Evolutionary conservation across 1,140 invertebrate species (phyloP).

Genomic region (Philotrypesis tridentata): DNA sequence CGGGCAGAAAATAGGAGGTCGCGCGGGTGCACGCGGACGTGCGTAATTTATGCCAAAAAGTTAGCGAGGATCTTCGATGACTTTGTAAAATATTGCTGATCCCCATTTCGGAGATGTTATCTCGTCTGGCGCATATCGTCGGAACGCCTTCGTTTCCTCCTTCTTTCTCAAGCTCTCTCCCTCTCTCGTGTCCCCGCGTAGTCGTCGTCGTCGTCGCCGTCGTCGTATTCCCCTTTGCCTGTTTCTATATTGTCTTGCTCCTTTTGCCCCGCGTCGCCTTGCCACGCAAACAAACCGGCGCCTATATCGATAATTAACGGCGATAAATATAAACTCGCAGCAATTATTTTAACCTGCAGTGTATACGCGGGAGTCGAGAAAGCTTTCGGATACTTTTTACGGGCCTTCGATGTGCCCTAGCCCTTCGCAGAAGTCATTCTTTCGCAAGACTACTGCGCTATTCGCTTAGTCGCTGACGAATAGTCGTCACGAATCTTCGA

Average conservation of each 20-base stretch:
- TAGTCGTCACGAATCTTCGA: too few relatives aligned
- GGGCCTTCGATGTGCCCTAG: too few relatives aligned
- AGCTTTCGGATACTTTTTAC: too few relatives aligned
- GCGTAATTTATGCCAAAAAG: conserved; percentile 68
- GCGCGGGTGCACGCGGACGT: conserved; percentile 33
- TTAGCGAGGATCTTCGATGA: conserved; percentile 70
- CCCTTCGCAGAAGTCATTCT: too few relatives aligned
- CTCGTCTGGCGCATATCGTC: conserved; percentile 61
- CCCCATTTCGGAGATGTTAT: conserved; percentile 64
- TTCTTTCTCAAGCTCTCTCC: conserved; percentile 48
- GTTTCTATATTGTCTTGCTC: conserved; percentile 32
- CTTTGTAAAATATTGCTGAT: conserved; percentile 70
- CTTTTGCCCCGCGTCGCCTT: background rate
- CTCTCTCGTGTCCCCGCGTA: conserved; percentile 32
- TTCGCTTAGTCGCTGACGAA: too few relatives aligned
- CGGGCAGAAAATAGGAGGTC: background rate
- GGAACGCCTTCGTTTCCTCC: conserved; percentile 59
- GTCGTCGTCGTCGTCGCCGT: too few relatives aligned
- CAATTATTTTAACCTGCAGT: background rate
- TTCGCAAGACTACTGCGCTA: too few relatives aligned
- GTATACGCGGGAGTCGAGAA: background rate
- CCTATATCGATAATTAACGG: background rate
- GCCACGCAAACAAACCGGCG: background rate
- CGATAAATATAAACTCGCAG: background rate
- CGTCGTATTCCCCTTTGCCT: background rate